A percentile compares a stretch with the other conserved stretches of the same genome.
These are phyloP conservation scores for Bombus soroeensis DNA, from an alignment of 1,140 invertebrate genomes.

Conservation along the genomic window DNA sequence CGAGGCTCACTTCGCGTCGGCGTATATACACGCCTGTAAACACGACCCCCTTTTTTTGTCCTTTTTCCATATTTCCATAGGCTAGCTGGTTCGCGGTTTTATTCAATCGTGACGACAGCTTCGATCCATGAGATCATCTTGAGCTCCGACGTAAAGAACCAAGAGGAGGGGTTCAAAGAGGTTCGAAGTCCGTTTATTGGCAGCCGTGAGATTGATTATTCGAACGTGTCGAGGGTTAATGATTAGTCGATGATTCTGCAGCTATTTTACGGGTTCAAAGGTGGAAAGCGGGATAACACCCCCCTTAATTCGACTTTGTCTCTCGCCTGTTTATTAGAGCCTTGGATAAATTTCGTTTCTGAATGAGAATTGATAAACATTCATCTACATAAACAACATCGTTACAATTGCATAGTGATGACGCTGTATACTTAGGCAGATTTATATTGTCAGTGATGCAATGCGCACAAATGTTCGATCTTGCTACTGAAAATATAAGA, in stretches of 20 bases:
- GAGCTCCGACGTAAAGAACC: background rate
- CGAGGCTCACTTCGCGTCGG: conserved; percentile 34
- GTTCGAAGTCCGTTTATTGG: background rate
- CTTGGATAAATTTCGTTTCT: background rate
- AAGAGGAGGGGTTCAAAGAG: background rate
- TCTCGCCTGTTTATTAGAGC: background rate
- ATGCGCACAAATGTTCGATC: background rate
- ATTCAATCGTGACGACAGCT: conserved; percentile 1
- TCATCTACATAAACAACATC: no score
- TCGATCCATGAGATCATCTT: conserved; percentile 16
- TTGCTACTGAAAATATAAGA: background rate
- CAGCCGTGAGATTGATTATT: background rate
- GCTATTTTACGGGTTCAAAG: background rate
- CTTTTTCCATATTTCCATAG: background rate
- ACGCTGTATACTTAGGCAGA: no score
- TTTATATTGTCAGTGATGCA: no score
- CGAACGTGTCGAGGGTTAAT: background rate
- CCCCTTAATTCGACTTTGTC: background rate
- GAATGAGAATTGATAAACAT: background rate
- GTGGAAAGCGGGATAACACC: background rate
- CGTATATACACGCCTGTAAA: conserved; percentile 35
- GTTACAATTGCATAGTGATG: no score
- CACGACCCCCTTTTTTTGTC: conserved; percentile 21
- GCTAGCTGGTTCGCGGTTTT: background rate
- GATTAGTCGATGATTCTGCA: background rate